Evolutionary conservation across 2,797 vertebrate species (phyloP).

Genomic region (Tarsius wallacei): DNA sequence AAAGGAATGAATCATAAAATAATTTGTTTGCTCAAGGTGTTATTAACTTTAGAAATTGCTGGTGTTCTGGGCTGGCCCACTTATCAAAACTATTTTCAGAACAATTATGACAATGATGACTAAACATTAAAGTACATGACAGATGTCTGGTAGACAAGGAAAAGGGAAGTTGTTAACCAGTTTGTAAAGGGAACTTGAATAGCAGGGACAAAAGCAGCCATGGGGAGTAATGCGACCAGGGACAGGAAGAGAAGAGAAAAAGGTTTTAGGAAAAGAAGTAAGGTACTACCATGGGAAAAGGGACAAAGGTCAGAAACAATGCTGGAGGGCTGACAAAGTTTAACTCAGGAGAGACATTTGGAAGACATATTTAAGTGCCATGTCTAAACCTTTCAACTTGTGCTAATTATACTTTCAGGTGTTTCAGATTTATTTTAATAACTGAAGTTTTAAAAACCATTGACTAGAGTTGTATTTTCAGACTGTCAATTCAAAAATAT

Average conservation of each 20-base stretch:
- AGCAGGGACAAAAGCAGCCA: not conserved
- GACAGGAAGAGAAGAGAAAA: conserved; percentile 17
- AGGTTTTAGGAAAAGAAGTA: not conserved
- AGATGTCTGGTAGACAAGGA: not conserved
- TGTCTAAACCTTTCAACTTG: not conserved
- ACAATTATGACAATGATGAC: conserved; percentile 65
- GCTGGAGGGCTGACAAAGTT: not conserved
- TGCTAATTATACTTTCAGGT: not conserved
- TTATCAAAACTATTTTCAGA: conserved; percentile 66
- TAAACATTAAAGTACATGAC: conserved; percentile 16
- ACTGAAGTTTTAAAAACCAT: conserved; percentile 10
- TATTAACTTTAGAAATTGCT: conserved; percentile 73
- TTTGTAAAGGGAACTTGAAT: not conserved
- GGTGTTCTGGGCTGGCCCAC: conserved; percentile 31
- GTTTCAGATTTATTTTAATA: conserved; percentile 2
- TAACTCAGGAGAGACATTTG: not conserved
- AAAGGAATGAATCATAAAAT: conserved; percentile 79
- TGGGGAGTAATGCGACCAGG: not conserved
- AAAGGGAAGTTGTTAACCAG: conserved; percentile 14
- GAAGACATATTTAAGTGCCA: not conserved
- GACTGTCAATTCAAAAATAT: not conserved
- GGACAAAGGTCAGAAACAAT: not conserved
- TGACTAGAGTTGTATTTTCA: conserved; percentile 25
- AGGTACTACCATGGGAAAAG: not conserved
- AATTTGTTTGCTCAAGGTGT: conserved; percentile 76